Conservation (phyloP, 2,797 vertebrate genomes). For the Danio albolineatus region DNA sequence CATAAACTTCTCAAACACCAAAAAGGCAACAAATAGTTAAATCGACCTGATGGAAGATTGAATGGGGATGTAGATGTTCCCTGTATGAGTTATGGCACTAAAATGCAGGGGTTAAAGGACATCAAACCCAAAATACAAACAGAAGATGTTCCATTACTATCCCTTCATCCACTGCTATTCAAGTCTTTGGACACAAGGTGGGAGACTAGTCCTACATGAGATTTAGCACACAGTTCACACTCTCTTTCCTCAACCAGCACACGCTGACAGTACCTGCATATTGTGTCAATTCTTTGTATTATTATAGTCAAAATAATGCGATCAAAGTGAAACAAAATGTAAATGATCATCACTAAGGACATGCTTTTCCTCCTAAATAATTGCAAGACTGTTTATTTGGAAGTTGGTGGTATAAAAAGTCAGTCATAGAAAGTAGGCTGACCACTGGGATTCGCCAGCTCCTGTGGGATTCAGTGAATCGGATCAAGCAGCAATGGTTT, state of each 20-base stretch:
- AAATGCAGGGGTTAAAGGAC: slow-evolving; percentile 19
- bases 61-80: background rate
- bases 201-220: slow-evolving; percentile 15
- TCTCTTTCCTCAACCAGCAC: slow-evolving; percentile 6
- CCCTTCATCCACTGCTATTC: slow-evolving; percentile 25
- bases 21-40: slow-evolving; percentile 34
- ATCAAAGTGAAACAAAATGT: slow-evolving; percentile 24
- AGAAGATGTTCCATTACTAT: background rate
- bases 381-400: slow-evolving; percentile 28
- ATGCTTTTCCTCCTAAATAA: slow-evolving; percentile 27
- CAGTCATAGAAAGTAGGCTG: slow-evolving; percentile 16
- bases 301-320: background rate
- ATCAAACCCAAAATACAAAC: background rate
- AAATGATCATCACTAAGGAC: slow-evolving; percentile 14
- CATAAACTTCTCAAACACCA: slow-evolving; percentile 8
- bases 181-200: slow-evolving; percentile 47
- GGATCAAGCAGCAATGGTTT: slow-evolving; percentile 41
- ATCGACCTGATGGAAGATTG: background rate
- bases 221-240: slow-evolving; percentile 15
- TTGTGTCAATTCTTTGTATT: background rate
- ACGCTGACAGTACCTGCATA: slow-evolving; percentile 6
- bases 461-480: slow-evolving; percentile 49
- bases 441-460: slow-evolving; percentile 31
- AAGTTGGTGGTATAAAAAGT: slow-evolving; percentile 41
- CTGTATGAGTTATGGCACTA: slow-evolving; percentile 43